Evolutionary conservation across 2,113 vertebrate species (phyloP), one percentile per base, ranked within the genome.

Genomic region (Notarius lentiginosus): DNA sequence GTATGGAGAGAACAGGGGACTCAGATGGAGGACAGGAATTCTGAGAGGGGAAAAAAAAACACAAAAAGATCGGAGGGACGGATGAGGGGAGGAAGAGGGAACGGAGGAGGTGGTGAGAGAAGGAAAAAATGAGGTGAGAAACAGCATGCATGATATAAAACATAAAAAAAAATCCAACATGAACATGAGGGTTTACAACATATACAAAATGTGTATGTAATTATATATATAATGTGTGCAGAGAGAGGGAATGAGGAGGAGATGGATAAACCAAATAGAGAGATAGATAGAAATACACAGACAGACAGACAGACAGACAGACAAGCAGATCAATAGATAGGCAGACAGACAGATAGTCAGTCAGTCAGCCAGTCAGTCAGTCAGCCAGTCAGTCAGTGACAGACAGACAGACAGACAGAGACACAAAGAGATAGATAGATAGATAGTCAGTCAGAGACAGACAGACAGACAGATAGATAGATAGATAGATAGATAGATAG

Each of bases 1-100:
- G 95, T 93, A 96, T 93, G 90, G 95, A 96, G 94, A 96, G 93
- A 90, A 95, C 92, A 92, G 95, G 95, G 92, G 95, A 93, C 90
- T 95, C 91, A 90, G 95, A 94, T 87, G 93, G 91, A 92, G 94
- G 94, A 92, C 95, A 92, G 94, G 94, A 93, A 92, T 92, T 95
- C 96, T 97, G 94, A 92, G 94, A 91, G 94, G 93, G 91, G 94
- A 88, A 92, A 93, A 91, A 80, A 80, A 94, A 91, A 41, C 41
- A 41, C 41, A 41, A 94, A 85, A 88, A 87, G 88, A 83, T 76
- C 17, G 88, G 77, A 89, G 89, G 87, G 87, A 86, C 80, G 68
- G 89, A 89, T 85, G 90, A 82, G 88, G 89, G 89, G 86, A 86
- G 87, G 82, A 49, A 65, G 85, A 91, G 87, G 89, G 87, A 89